Evolutionary conservation across 1,140 invertebrate species (phyloP), one percentile per base, ranked within the genome.

Genomic region (Ips typographus): DNA sequence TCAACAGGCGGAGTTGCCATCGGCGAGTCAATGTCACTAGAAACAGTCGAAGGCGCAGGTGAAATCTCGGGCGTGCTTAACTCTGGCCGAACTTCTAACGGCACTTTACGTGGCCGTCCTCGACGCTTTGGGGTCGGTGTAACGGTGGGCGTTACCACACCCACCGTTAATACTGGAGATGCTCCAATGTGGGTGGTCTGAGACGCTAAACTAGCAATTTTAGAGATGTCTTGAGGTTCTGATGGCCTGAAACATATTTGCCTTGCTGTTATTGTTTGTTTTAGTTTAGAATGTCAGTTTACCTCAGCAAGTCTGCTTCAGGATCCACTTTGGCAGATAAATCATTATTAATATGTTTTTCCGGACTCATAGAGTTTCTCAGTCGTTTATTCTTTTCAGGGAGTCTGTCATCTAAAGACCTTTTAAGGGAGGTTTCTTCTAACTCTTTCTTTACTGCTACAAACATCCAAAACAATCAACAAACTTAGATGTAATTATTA

Each of bases 81-180:
- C 37, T 38, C 8, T 2, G 2, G 8, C 6, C 37, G 8, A 6
- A 55, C 53, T 55, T 55, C 8, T 37, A 8, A 37, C 37, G 37
- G 53, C 2, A 77, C 67, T 62, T 75, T 77, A 57, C 71, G 71
- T 3, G 75, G 75, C 40, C 75, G 59, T 41, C 75, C 75, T 44
- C 75, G 62, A 56, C 72, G 73, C 40, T 72, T 70, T 55, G 74
- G 73, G 4, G 67, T 60, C 5, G 73, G 73, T n/a, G 70, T 70
- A 2, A 43, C 51, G 3, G 47, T 40, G 2, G 68, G 68, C 7
- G 69, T 71, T 3, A 57, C 63, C 2, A 66, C 52, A 49, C 62
- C 64, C 6, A 71, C 66, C 36, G 70, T 64, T 43, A 65, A 1
- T 8, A 63, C 61, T 38, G 60, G 53, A 7, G 69, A 40, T 1